Conservation (phyloP, 2,797 vertebrate genomes). For the Halcyon smyrnensis region DNA sequence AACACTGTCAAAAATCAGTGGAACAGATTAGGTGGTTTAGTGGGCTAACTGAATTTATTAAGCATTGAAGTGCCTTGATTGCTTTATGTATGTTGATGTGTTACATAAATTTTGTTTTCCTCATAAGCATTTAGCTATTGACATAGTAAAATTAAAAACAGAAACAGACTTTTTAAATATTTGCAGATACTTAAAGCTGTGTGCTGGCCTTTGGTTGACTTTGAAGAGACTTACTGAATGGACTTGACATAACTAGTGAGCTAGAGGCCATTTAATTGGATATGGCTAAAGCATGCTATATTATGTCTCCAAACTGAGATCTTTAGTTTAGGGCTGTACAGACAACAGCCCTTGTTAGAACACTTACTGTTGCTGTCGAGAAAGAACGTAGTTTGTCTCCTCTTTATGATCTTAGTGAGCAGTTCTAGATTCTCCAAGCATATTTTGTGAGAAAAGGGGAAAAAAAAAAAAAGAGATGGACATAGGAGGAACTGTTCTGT, state of each 20-base stretch:
- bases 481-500: not conserved
- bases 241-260: not conserved
- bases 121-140: not conserved
- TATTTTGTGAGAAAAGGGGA: not conserved
- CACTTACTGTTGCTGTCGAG: not conserved
- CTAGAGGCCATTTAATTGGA: not conserved
- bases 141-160: not conserved
- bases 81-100: not conserved
- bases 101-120: not conserved
- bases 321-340: not conserved
- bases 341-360: not conserved
- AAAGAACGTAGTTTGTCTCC: not conserved
- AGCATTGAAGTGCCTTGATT: not conserved
- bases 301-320: not conserved
- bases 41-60: not conserved
- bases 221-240: not conserved
- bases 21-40: not conserved
- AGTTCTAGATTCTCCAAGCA: not conserved
- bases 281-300: not conserved
- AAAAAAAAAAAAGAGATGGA: not conserved
- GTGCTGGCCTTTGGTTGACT: not conserved
- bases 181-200: not conserved
- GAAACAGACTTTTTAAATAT: not conserved
- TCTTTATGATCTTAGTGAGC: not conserved
- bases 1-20: not conserved